phyloP scores from a whole-genome alignment of 2,797 vertebrate genomes.

The Vipera latastei region DNA sequence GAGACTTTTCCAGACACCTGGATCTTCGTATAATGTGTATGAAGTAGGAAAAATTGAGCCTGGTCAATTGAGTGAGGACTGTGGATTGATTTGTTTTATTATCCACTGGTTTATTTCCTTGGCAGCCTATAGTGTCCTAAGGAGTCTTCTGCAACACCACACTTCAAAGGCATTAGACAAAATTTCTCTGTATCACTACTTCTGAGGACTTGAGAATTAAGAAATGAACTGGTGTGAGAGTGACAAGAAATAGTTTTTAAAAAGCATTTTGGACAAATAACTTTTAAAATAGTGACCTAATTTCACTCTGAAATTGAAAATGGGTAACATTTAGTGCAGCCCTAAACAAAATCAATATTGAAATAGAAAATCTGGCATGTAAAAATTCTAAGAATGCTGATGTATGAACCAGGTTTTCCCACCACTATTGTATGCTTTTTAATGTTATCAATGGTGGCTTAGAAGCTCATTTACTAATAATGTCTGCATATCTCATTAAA shows the following conservation, averaged over 20 bases:
- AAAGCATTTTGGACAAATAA: slow-evolving; percentile 33
- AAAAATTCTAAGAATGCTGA: slow-evolving; percentile 58
- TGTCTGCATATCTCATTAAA: slow-evolving; percentile 83
- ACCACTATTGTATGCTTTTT: slow-evolving; percentile 69
- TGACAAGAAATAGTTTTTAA: not conserved
- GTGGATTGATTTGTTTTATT: not conserved
- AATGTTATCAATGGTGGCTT: slow-evolving; percentile 80
- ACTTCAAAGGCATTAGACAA: not conserved
- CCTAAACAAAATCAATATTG: not conserved
- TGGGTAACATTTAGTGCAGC: not conserved
- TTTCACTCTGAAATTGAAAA: not conserved
- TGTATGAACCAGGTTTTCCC: slow-evolving; percentile 63
- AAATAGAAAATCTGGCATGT: slow-evolving; percentile 43
- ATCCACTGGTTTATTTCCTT: not conserved
- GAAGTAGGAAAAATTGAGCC: not conserved
- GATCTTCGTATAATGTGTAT: not conserved
- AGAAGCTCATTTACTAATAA: slow-evolving; percentile 82
- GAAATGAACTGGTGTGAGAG: not conserved
- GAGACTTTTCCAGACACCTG: not conserved
- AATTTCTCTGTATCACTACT: not conserved
- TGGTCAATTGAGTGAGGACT: not conserved
- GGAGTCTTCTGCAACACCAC: not conserved
- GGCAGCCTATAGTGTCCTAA: not conserved
- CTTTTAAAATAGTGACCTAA: not conserved
- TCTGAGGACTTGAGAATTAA: not conserved